Conservation (phyloP, 2,797 vertebrate species). For the Eulemur mongoz region DNA sequence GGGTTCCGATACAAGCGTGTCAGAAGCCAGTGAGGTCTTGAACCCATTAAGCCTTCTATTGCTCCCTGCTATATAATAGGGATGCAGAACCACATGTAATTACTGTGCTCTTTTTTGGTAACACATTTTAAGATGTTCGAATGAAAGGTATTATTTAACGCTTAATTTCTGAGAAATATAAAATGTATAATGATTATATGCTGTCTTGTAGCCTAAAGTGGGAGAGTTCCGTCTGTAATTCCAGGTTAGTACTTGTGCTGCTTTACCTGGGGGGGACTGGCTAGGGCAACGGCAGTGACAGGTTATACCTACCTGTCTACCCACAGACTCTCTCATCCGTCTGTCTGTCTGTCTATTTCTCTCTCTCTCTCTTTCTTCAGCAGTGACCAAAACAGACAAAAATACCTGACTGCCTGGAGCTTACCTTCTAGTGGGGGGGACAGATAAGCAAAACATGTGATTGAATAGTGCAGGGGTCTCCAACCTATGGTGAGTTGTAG, state of each 20-base stretch:
- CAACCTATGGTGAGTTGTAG: no score
- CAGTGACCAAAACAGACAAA: background rate
- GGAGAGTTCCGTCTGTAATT: background rate
- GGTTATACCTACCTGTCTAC: background rate
- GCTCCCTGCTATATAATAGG: background rate
- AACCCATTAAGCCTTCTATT: conserved; percentile 51
- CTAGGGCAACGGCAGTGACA: background rate
- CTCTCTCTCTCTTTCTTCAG: background rate
- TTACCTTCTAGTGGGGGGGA: background rate
- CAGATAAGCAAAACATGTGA: background rate
- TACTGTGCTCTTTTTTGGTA: conserved; percentile 18
- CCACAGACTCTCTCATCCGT: background rate
- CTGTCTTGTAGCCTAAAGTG: conserved; percentile 38
- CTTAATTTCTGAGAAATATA: conserved; percentile 40
- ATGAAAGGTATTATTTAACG: conserved; percentile 67
- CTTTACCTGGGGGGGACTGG: background rate
- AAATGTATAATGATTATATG: conserved; percentile 54
- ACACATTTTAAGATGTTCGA: conserved; percentile 35
- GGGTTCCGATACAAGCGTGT: conserved; percentile 13
- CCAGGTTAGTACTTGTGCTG: background rate
- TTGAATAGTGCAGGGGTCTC: background rate
- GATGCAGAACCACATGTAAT: conserved; percentile 50
- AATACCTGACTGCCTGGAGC: background rate
- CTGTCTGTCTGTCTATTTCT: background rate
- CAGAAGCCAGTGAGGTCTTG: conserved; percentile 45